Conservation (phyloP, 2,888 invertebrate genomes). For the Pteria penguin region DNA sequence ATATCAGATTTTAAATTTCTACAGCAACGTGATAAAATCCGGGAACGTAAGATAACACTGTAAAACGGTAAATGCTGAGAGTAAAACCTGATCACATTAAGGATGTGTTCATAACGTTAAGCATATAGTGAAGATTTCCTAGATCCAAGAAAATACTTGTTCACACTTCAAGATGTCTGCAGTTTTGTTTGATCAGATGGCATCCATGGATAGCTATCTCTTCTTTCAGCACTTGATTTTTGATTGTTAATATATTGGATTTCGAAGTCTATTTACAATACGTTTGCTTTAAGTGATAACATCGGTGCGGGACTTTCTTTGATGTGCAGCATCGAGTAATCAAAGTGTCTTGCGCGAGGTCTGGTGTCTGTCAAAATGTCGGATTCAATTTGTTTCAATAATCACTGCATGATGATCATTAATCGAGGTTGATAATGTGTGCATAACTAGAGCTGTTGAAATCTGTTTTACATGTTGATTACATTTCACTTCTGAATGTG, state of each 20-base stretch:
- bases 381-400: conserved; percentile 10
- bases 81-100: too few species aligned
- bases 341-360: not conserved
- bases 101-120: too few species aligned
- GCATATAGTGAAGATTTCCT: too few species aligned
- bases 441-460: not conserved
- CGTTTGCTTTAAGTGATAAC: not conserved
- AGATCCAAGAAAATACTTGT: too few species aligned
- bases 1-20: too few species aligned
- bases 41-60: too few species aligned
- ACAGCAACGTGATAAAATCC: too few species aligned
- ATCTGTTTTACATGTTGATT: too few species aligned
- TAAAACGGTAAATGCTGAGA: too few species aligned
- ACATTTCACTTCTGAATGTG: too few species aligned
- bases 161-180: not conserved
- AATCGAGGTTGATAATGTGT: not conserved
- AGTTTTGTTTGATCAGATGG: not conserved
- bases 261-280: conserved; percentile 9
- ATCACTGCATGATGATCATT: not conserved
- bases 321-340: not conserved
- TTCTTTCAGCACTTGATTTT: conserved; percentile 1
- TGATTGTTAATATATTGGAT: conserved; percentile 2
- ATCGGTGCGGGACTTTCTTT: not conserved
- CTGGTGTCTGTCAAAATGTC: conserved; percentile 7
- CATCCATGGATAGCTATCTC: not conserved